Percentiles rank a stretch among this genome's conserved stretches.
Evolutionary conservation across 2,888 invertebrate species (phyloP).

Genomic region (Harpalus rufipes): DNA sequence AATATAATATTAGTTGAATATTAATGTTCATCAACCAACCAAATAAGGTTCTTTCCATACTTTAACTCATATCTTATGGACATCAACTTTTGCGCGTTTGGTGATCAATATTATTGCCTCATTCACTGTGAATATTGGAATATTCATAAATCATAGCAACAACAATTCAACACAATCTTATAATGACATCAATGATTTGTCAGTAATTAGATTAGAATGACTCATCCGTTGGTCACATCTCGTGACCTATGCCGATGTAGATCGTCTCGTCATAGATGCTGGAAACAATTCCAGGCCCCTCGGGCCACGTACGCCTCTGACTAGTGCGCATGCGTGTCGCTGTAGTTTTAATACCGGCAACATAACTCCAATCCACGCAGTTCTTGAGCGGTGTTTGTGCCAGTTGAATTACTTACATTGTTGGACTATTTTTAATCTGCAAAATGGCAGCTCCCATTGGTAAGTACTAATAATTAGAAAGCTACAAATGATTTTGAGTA

Average conservation of each 20-base stretch:
- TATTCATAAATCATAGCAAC: not conserved
- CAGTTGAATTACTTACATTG: conserved; percentile 27
- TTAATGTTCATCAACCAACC: no score
- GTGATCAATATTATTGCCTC: no score
- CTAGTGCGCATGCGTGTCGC: conserved; percentile 49
- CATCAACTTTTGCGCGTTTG: no score
- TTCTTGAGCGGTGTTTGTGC: conserved; percentile 63
- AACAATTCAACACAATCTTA: not conserved
- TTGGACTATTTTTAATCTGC: conserved; percentile 54
- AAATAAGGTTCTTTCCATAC: no score
- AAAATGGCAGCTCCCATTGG: conserved; percentile 64
- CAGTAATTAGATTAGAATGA: not conserved
- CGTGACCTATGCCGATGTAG: not conserved
- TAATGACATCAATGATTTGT: conserved; percentile 2
- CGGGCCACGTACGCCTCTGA: conserved; percentile 53
- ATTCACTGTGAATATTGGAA: not conserved
- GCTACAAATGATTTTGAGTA: not conserved
- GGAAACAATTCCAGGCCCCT: not conserved
- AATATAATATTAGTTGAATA: no score
- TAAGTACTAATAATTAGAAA: conserved; percentile 30
- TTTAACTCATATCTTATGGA: no score
- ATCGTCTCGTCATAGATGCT: not conserved
- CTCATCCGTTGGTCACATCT: not conserved
- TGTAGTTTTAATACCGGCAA: conserved; percentile 53
- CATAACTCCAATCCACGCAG: conserved; percentile 36